Evolutionary conservation across 2,113 vertebrate species (phyloP).

Genomic region (Trichechus manatus): DNA sequence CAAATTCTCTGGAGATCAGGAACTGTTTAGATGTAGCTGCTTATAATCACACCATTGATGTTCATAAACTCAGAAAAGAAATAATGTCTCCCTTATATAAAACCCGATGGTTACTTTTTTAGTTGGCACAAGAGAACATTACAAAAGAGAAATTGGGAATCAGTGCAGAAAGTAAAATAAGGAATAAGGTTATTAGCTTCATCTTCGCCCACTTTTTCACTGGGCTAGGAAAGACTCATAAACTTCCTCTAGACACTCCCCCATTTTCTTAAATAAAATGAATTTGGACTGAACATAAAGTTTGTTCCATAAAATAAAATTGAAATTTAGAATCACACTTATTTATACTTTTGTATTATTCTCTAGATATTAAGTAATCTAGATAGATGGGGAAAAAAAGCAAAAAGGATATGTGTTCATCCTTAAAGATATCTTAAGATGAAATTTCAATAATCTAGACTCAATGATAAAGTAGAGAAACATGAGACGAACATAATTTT

Average conservation of each 20-base stretch:
- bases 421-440: not conserved
- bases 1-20: not conserved
- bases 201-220: not conserved
- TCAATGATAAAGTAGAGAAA: not conserved
- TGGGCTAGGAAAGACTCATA: not conserved
- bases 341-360: not conserved
- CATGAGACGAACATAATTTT: not conserved
- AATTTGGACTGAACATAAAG: not conserved
- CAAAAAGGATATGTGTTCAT: not conserved
- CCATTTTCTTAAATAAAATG: not conserved
- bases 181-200: not conserved
- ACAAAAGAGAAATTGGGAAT: not conserved
- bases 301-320: not conserved
- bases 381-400: not conserved
- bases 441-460: not conserved
- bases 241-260: not conserved
- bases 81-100: not conserved
- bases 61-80: not conserved
- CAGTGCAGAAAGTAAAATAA: not conserved
- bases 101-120: not conserved
- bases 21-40: not conserved
- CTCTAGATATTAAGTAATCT: slow-evolving; percentile 7
- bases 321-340: not conserved
- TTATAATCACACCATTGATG: not conserved
- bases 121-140: not conserved